Evolutionary conservation across 2,797 vertebrate species (phyloP), one percentile per base, ranked within the genome.

Genomic region (Gambelia wislizenii): DNA sequence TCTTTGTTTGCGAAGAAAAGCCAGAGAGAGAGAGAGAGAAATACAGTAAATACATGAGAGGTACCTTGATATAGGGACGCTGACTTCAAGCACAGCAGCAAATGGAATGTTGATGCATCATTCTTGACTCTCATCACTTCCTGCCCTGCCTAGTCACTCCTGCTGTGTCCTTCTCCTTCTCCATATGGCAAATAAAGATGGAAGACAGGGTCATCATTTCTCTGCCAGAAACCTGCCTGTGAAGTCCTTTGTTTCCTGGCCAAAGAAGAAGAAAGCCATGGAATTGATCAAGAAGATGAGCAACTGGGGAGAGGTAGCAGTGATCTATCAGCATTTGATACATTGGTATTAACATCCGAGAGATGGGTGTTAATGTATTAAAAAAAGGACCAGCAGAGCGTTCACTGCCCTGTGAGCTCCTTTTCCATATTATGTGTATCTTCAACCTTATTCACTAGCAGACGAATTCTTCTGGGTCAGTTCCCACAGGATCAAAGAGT

Each of bases 401-500:
- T 42, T 84, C 47, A 18, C 20, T 47, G 10, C 67, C 49, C 27
- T 52, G 25, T 49, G 42, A 52, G 67, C 42, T 6, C 3, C 52
- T 72, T 89, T 85, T 64, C n/a, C 74, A 42, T 39, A 64, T 81
- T 64, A 64, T 81, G 78, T 52, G 39, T 86, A 20, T 44, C 42
- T 52, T 85, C 67, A 52, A 54, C 67, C 16, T 85, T 72, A 44
- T 85, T 36, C 30, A 1, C 67, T 2, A 61, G 25, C 0, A 0
- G 12, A 16, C 64, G 64, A 64, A 81, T 44, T 39, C 3, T 16
- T 74, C 42, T 84, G 87, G 54, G 52, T 39, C 89, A 88, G 36
- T 56, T 91, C 86, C 70, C 77, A 84, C 86, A 39, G 20, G 30
- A 83, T 91, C 25, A 8, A 20, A 5, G 89, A 1, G 86, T 6